These are phyloP conservation scores for Oreochromis grahami DNA, from an alignment of 2,797 vertebrate species.

Conservation along the genomic window DNA sequence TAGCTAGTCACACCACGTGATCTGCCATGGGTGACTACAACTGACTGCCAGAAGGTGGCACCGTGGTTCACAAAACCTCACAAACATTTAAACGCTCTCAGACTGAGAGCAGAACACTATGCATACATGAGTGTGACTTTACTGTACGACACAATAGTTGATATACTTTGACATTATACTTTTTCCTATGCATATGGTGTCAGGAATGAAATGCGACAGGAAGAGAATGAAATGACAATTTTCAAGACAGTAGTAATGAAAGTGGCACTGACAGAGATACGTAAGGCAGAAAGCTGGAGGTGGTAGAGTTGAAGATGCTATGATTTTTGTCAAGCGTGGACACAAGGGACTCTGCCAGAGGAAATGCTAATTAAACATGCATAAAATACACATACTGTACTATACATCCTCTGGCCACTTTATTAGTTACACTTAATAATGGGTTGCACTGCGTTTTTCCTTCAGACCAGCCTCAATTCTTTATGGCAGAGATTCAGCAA, in stretches of 20 bases:
- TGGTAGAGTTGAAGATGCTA: neutral
- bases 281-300: neutral
- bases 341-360: neutral
- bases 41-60: neutral
- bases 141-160: neutral
- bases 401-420: neutral
- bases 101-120: neutral
- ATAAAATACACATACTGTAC: neutral
- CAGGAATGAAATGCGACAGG: neutral
- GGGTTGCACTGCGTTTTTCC: fast-evolving
- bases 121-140: neutral
- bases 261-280: neutral
- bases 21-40: neutral
- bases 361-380: neutral
- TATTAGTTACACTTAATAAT: neutral
- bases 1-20: neutral
- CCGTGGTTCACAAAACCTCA: neutral
- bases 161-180: neutral
- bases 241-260: neutral
- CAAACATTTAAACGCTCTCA: neutral
- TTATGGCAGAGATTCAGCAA: neutral
- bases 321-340: neutral
- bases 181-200: neutral
- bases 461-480: neutral
- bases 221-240: neutral